A percentile compares a stretch with the other conserved stretches of the same genome.
Conservation (phyloP, 1,140 invertebrate genomes). For the Bombus breviceps region DNA sequence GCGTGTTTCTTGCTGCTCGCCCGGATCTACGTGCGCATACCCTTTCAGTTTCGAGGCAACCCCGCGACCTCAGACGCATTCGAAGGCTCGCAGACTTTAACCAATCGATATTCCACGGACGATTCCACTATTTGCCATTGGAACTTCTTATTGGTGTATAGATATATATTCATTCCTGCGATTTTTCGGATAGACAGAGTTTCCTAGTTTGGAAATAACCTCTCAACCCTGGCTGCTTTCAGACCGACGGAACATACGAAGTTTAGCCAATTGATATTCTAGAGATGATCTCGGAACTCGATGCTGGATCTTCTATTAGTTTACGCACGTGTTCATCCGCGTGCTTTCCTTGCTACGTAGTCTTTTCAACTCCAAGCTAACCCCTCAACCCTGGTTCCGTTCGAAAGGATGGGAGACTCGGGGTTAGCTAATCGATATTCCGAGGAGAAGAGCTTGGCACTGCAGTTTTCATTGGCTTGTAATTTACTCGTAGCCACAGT, state of each 20-base stretch:
- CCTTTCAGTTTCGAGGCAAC: constrained; percentile 26
- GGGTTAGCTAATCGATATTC: constrained; percentile 3
- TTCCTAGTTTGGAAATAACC: constrained; percentile 2
- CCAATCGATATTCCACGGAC: constrained; percentile 38
- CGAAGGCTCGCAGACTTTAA: neutral
- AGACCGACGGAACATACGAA: neutral
- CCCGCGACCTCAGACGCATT: constrained; percentile 1
- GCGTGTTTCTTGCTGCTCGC: constrained; percentile 54
- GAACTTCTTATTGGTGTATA: neutral
- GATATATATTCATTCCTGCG: neutral
- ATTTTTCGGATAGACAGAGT: constrained; percentile 14
- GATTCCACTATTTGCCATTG: neutral
- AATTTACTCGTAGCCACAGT: neutral
- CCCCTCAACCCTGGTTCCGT: neutral
- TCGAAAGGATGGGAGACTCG: neutral
- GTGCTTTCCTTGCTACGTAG: neutral
- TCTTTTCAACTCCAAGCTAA: neutral
- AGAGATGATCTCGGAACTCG: neutral
- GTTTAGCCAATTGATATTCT: constrained; percentile 26
- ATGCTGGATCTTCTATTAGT: constrained; percentile 1
- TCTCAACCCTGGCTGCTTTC: constrained; percentile 6
- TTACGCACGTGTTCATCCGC: neutral
- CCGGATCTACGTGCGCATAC: constrained; percentile 10
- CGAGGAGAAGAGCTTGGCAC: neutral
- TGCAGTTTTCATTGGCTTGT: constrained; percentile 4